Evolutionary conservation across 2,113 vertebrate genomes (phyloP).

Genomic region (Plecturocebus donacophilus): DNA sequence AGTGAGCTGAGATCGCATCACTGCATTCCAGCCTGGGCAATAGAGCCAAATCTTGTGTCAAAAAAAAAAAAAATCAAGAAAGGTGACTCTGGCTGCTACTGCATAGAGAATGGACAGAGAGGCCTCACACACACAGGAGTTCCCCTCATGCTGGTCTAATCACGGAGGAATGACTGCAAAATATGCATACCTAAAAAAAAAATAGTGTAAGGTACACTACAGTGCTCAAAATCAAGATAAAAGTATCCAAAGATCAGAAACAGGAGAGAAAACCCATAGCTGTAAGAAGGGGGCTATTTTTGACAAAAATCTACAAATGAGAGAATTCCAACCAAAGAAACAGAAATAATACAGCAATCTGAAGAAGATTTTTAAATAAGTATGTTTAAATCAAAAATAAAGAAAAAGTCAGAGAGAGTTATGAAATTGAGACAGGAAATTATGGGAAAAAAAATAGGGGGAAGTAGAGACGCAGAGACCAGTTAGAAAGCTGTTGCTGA

Average conservation of each 20-base stretch:
- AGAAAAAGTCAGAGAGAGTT: background rate
- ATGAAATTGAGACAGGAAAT: background rate
- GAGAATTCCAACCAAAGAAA: background rate
- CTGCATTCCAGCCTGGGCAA: too few species aligned
- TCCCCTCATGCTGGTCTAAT: background rate
- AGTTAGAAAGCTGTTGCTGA: accelerated
- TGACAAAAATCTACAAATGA: background rate
- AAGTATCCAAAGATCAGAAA: background rate
- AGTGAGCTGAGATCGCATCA: too few species aligned
- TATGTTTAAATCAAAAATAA: background rate
- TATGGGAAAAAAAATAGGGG: background rate
- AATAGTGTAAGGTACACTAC: background rate
- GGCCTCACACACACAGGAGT: background rate
- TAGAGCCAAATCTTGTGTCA: too few species aligned
- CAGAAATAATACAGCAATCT: background rate
- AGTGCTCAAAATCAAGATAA: background rate
- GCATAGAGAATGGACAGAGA: background rate
- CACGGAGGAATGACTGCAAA: background rate
- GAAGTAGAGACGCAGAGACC: background rate
- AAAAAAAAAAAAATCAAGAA: too few species aligned
- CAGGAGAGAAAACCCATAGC: background rate
- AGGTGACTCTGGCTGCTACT: background rate
- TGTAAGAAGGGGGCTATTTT: background rate
- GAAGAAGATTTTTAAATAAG: background rate
- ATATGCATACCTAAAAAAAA: background rate